phyloP scores from a whole-genome alignment of 1,140 invertebrate genomes.

The Orius insidiosus region DNA sequence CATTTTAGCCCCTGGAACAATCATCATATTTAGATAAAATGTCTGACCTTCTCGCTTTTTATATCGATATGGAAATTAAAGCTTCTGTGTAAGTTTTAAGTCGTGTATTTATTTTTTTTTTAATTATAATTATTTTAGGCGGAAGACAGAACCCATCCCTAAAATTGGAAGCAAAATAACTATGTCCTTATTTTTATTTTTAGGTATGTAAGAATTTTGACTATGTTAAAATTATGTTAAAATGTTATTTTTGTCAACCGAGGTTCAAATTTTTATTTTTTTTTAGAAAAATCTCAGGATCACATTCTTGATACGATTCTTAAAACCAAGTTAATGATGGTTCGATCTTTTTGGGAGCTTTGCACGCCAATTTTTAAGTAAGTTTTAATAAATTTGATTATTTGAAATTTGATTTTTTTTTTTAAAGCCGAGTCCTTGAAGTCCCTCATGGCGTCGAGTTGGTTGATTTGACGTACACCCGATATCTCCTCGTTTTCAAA shows the following conservation, averaged over 20 bases:
- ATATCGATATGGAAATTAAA: slow-evolving; percentile 31
- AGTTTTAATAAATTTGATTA: neutral
- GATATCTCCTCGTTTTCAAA: slow-evolving; percentile 20
- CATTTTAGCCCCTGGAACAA: slow-evolving; percentile 24
- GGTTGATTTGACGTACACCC: slow-evolving; percentile 17
- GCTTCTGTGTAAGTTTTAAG: slow-evolving; percentile 25
- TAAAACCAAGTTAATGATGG: slow-evolving; percentile 18
- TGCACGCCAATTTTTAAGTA: slow-evolving; percentile 20
- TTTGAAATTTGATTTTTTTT: no score
- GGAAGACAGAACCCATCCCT: slow-evolving; percentile 24
- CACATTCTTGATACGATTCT: slow-evolving; percentile 21
- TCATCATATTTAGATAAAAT: slow-evolving; percentile 28
- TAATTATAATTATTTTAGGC: slow-evolving; percentile 16
- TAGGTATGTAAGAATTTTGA: no score
- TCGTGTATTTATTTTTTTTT: no score
- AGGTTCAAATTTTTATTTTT: no score
- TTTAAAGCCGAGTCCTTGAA: slow-evolving; percentile 15
- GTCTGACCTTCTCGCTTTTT: slow-evolving; percentile 30
- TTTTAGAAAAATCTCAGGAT: slow-evolving; percentile 20
- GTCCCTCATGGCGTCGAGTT: slow-evolving; percentile 3
- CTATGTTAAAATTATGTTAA: no score
- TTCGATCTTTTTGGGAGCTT: slow-evolving; percentile 18
- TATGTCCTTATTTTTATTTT: slow-evolving; percentile 28
- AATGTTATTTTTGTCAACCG: no score
- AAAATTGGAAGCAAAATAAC: slow-evolving; percentile 28